phyloP scores from a whole-genome alignment of 1,140 invertebrate species.

The Lepidostoma basale region DNA sequence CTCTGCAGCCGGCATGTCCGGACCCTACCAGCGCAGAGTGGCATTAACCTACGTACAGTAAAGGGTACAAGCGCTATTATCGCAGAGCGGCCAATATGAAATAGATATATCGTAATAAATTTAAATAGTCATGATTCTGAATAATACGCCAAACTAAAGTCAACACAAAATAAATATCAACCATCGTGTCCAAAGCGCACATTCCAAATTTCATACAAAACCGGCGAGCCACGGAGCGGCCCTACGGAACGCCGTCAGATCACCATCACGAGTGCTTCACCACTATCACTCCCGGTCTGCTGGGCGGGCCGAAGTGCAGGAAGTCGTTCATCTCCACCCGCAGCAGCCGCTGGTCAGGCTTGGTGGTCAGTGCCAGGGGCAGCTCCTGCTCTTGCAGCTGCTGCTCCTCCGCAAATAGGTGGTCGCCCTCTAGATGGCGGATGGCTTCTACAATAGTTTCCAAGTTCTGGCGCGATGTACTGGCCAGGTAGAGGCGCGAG shows the following conservation, averaged over 20 bases:
- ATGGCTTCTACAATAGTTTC: slow-evolving; percentile 98
- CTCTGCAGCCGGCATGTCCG: background rate
- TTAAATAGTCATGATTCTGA: slow-evolving; percentile 46
- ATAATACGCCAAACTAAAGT: slow-evolving; percentile 44
- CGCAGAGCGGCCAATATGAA: slow-evolving; percentile 46
- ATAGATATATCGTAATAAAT: slow-evolving; percentile 42
- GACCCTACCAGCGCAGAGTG: background rate
- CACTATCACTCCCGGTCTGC: slow-evolving; percentile 84
- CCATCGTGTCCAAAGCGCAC: slow-evolving; percentile 45
- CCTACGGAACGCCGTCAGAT: slow-evolving; percentile 51
- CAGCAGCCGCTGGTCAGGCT: slow-evolving; percentile 58
- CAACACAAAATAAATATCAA: slow-evolving; percentile 47
- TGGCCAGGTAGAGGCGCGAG: slow-evolving; percentile 73
- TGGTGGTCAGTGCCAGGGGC: slow-evolving; percentile 76
- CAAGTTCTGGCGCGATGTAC: slow-evolving; percentile 88
- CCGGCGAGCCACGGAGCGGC: slow-evolving; percentile 39
- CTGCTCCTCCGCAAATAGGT: slow-evolving; percentile 80
- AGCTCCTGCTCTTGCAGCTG: slow-evolving; percentile 67
- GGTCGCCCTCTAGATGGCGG: slow-evolving; percentile 93
- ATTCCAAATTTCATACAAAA: slow-evolving; percentile 42
- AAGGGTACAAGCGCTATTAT: slow-evolving; percentile 44
- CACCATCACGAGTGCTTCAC: slow-evolving; percentile 83
- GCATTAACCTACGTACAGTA: slow-evolving; percentile 26
- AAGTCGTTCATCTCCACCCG: slow-evolving; percentile 70
- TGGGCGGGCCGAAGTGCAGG: slow-evolving; percentile 70